A percentile compares a stretch with the other conserved stretches of the same genome.
These are phyloP conservation scores for Paratrypauchen microcephalus DNA, from an alignment of 2,797 vertebrate species.

Conservation along the genomic window DNA sequence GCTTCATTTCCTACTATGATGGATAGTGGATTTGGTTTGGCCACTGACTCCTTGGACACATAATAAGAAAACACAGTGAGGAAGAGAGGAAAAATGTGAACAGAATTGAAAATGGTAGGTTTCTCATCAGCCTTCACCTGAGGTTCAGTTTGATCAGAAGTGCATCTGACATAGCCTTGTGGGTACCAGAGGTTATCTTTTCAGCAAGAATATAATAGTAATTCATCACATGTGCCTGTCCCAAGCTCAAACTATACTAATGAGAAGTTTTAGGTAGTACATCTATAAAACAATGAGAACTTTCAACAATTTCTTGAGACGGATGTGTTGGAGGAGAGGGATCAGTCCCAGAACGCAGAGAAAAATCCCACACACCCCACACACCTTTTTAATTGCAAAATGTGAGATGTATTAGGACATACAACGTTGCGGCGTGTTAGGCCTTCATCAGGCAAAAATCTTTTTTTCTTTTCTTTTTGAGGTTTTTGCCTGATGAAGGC, in stretches of 20 bases:
- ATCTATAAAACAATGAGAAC: too few relatives aligned
- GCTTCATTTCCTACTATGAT: constrained; percentile 28
- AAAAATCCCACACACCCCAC: too few relatives aligned
- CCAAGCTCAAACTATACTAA: not conserved
- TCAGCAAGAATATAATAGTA: not conserved
- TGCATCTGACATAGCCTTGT: not conserved
- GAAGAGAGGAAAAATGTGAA: not conserved
- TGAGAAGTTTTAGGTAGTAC: not conserved
- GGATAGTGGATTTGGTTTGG: constrained; percentile 25
- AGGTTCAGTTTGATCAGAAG: constrained; percentile 2
- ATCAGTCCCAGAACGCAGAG: too few relatives aligned
- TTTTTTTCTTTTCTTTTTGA: too few relatives aligned
- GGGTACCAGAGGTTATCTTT: not conserved
- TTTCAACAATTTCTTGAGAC: too few relatives aligned
- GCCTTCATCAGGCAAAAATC: too few relatives aligned
- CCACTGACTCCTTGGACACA: constrained; percentile 6
- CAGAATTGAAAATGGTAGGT: constrained; percentile 5
- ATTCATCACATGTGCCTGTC: not conserved
- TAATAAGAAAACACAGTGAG: constrained; percentile 13
- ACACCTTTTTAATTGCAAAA: too few relatives aligned
- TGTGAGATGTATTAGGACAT: too few relatives aligned
- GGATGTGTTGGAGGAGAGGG: too few relatives aligned
- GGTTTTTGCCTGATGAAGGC: too few relatives aligned
- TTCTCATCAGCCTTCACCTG: not conserved
- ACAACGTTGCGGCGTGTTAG: too few relatives aligned